Evolutionary conservation across 2,113 vertebrate genomes (phyloP).

Genomic region (Rhabdomys dilectus): DNA sequence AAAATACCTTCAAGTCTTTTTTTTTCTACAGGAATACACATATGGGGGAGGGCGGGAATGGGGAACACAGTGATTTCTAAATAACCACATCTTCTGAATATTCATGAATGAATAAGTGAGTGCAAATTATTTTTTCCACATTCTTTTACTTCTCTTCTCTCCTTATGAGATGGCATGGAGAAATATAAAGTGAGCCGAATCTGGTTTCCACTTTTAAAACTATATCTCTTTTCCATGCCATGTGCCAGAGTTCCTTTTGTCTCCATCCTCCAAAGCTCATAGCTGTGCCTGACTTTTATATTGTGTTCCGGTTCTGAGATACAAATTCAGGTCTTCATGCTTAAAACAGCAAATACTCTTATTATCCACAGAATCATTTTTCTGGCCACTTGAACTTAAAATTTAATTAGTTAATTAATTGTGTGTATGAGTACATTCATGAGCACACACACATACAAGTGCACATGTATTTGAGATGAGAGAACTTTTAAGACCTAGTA

Average conservation of each 20-base stretch:
- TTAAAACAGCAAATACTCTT: neutral
- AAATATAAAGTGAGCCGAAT: neutral
- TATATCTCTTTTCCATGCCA: neutral
- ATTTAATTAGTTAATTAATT: neutral
- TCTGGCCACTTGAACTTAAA: neutral
- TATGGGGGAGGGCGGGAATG: neutral
- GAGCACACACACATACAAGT: neutral
- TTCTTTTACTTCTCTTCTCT: neutral
- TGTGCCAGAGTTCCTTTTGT: neutral
- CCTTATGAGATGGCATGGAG: neutral
- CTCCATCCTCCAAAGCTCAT: neutral
- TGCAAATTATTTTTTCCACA: neutral
- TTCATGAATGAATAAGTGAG: conserved; percentile 1
- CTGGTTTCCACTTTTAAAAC: neutral
- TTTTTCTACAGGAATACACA: neutral
- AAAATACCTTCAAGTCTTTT: neutral
- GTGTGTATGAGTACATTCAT: neutral
- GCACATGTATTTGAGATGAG: neutral
- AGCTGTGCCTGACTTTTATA: neutral
- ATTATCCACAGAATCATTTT: neutral
- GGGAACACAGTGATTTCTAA: neutral
- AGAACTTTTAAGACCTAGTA: neutral
- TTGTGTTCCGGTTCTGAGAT: neutral
- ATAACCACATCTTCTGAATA: neutral
- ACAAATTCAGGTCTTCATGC: neutral